Percentiles rank a stretch among this genome's conserved stretches.
These are phyloP conservation scores for Alsophila aescularia DNA, from an alignment of 2,888 invertebrate species.

Conservation along the genomic window DNA sequence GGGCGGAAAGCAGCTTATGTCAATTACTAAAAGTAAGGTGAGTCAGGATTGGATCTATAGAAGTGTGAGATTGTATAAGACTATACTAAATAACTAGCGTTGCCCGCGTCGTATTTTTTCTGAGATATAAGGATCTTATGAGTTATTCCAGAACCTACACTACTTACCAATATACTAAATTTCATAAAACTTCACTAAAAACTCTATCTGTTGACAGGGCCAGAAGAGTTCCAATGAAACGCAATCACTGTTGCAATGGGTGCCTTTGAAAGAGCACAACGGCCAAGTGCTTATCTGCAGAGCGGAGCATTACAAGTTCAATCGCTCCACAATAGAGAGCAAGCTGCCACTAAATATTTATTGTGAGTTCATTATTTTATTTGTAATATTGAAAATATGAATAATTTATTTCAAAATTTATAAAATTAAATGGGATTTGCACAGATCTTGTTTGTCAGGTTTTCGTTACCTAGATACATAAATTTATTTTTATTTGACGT, in stretches of 20 bases:
- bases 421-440: too few relatives aligned
- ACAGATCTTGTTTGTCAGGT: too few relatives aligned
- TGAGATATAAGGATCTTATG: too few relatives aligned
- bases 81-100: conserved; percentile 14
- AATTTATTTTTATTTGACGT: too few relatives aligned
- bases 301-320: conserved; percentile 91
- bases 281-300: conserved; percentile 91
- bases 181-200: conserved; percentile 1
- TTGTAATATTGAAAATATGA: too few relatives aligned
- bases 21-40: conserved; percentile 67
- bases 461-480: too few relatives aligned
- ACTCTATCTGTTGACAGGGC: conserved; percentile 77
- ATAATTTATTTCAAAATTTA: too few relatives aligned
- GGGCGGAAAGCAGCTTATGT: conserved; percentile 87
- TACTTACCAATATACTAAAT: too few relatives aligned
- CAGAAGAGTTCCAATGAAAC: conserved; percentile 92
- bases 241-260: conserved; percentile 90
- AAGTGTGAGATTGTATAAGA: too few relatives aligned
- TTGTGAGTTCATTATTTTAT: conserved; percentile 89
- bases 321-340: conserved; percentile 90
- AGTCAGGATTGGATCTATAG: conserved; percentile 20
- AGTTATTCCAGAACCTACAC: not conserved
- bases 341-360: conserved; percentile 92
- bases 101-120: too few relatives aligned
- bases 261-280: conserved; percentile 90